Base-by-base conservation (phyloP, 2,888 invertebrate species). In the Lasioglossum marginatum region DNA sequence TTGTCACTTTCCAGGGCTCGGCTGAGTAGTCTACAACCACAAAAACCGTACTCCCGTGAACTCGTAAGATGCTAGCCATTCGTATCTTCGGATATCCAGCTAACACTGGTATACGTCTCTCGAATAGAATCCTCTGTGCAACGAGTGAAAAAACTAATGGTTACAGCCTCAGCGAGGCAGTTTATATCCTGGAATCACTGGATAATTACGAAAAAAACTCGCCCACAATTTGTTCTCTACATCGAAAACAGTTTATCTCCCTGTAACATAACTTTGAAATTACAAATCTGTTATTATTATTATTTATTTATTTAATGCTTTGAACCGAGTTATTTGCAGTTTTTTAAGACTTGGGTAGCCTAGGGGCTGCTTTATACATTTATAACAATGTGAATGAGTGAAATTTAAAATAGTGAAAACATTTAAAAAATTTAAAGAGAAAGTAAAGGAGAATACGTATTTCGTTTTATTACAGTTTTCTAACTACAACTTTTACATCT, bases 21-120 rank as follows among this genome's bases (percentile, higher is more conserved):
- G 27, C 66, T 48, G 16, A 43, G 72, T 81, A 76, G 80, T 84
- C 60, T 31, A n/a, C 43, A 34, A 52, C 71, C 34, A 57, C 79
- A 78, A 84, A 78, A 82, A 84, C 66, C 82, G 48, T 75, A 79
- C 73, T 77, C 72, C 27, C 68, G 52, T 19, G 57, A 77, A 75
- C 77, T 23, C 27, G 57, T 45, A 52, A 45, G 79, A 78, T 73
- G 72, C 40, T 57, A 31, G 78, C 57, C 73, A 79, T 79, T 77
- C 81, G 80, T 66, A 77, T 73, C 70, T 81, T 76, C 57, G 74
- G 37, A 77, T 70, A 48, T 48, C 52, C 74, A 52, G 34, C 70
- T 48, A 68, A 83, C 63, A 80, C 52, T 34, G 63, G 68, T 79
- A 68, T 76, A 78, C 48, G n/a, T 82, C 48, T 79, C 40, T 23